Evolutionary conservation across 2,113 vertebrate genomes (phyloP).

Genomic region (Colius striatus): DNA sequence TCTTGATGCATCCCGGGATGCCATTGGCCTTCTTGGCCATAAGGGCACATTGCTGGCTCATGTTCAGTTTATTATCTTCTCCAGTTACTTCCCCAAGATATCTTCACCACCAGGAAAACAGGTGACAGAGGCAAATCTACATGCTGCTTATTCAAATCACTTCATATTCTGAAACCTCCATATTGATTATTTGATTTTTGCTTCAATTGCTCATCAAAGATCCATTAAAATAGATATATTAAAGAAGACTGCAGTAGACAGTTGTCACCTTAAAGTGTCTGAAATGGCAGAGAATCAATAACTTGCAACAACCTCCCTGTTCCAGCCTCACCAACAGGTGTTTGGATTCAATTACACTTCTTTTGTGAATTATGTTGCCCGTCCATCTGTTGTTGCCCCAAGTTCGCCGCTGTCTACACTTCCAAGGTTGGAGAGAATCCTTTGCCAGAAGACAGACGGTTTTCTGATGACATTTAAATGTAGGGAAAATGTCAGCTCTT

Average conservation of each 20-base stretch:
- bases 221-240: slow-evolving; percentile 16
- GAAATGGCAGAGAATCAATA: slow-evolving; percentile 57
- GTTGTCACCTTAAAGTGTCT: slow-evolving; percentile 50
- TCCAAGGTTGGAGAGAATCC: slow-evolving; percentile 30
- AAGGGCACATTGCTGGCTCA: no score
- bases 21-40: no score
- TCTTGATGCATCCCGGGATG: no score
- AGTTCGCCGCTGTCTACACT: neutral
- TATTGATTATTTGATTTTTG: neutral
- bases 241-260: neutral
- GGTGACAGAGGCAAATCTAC: neutral
- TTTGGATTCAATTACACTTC: slow-evolving; percentile 25
- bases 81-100: neutral
- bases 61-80: no score
- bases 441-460: slow-evolving; percentile 25
- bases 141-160: neutral
- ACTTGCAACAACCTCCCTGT: slow-evolving; percentile 13
- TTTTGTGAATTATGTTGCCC: slow-evolving; percentile 45
- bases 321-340: slow-evolving; percentile 56
- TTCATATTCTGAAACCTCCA: neutral
- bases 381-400: slow-evolving; percentile 36
- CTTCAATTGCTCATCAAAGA: slow-evolving; percentile 5
- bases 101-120: neutral
- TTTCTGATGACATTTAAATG: slow-evolving; percentile 66
- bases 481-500: slow-evolving; percentile 45